Evolutionary conservation across 2,113 vertebrate genomes (phyloP).

Genomic region (Apistogramma diplotaenia): DNA sequence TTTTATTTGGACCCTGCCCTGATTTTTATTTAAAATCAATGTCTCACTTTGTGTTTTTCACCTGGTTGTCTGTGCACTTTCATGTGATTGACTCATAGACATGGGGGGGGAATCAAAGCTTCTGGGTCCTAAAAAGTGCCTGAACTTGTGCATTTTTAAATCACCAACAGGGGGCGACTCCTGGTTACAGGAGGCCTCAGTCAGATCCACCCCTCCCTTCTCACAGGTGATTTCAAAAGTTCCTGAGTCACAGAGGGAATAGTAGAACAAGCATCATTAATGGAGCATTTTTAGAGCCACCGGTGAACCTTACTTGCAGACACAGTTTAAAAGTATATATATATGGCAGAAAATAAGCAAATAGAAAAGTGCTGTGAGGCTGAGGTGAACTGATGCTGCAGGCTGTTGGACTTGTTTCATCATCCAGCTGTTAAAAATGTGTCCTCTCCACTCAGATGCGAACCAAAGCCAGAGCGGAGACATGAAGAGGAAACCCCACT

Average conservation of each 20-base stretch:
- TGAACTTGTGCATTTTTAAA: not conserved
- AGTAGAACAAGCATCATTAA: not conserved
- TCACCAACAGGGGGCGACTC: not conserved
- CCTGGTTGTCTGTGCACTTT: not conserved
- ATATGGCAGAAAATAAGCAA: not conserved
- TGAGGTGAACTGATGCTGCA: not conserved
- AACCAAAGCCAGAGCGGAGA: conserved; percentile 98
- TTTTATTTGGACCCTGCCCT: no score
- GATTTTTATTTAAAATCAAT: no score
- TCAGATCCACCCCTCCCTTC: no score
- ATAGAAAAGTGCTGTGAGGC: no score
- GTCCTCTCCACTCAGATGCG: conserved; percentile 81
- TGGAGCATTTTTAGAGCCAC: not conserved
- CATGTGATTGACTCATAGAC: not conserved
- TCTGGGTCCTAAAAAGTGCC: not conserved
- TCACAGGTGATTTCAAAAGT: no score
- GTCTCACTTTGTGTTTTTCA: not conserved
- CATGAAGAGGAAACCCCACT: conserved; percentile 93
- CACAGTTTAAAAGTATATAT: not conserved
- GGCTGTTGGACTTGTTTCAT: not conserved
- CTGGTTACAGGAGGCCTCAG: no score
- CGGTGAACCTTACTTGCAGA: not conserved
- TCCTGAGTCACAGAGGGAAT: no score
- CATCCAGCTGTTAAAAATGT: not conserved
- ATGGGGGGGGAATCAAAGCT: no score